Conservation (phyloP, 2,113 vertebrate genomes). For the Marmota monax region DNA sequence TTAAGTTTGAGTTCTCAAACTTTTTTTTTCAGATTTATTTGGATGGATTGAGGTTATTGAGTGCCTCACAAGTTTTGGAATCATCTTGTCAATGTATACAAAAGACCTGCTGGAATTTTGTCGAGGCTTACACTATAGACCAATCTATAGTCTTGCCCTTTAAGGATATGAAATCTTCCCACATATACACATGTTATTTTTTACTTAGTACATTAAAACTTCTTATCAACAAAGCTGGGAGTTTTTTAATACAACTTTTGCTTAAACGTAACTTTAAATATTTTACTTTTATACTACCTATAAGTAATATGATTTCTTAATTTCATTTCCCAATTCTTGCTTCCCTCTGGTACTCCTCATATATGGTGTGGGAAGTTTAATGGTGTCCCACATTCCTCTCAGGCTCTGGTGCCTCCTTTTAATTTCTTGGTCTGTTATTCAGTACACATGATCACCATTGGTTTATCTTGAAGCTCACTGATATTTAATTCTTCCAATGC, state of each 20-base stretch:
- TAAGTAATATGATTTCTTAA: neutral
- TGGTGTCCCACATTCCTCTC: neutral
- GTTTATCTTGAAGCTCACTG: neutral
- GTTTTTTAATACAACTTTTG: neutral
- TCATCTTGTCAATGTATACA: neutral
- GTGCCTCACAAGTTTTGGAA: neutral
- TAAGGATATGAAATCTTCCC: neutral
- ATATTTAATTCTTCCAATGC: neutral
- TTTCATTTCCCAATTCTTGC: neutral
- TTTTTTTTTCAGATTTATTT: neutral
- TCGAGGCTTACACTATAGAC: neutral
- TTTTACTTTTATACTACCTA: neutral
- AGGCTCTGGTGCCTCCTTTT: neutral
- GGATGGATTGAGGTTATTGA: too few relatives aligned
- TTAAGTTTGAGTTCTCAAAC: neutral
- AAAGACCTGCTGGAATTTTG: neutral
- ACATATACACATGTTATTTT: neutral
- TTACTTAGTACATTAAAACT: neutral
- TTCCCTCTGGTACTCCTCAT: neutral
- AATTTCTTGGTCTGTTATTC: neutral
- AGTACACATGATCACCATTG: neutral
- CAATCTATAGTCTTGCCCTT: neutral
- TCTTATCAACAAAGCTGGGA: neutral
- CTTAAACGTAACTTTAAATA: neutral
- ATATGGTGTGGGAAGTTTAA: neutral